These are phyloP conservation scores for Bucco capensis DNA, from an alignment of 2,113 vertebrate genomes.

Conservation along the genomic window DNA sequence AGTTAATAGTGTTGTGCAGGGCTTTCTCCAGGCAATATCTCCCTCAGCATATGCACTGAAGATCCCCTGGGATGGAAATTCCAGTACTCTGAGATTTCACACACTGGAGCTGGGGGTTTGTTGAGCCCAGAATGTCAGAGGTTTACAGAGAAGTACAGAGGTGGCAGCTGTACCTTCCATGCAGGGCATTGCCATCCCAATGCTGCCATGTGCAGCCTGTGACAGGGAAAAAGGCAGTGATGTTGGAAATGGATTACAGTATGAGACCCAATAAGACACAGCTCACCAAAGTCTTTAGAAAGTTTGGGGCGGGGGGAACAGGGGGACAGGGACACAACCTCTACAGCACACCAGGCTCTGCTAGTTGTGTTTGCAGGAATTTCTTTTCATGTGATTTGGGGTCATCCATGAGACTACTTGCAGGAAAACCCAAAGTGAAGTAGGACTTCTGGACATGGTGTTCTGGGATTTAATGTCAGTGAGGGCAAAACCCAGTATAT, in stretches of 20 bases:
- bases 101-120: not conserved
- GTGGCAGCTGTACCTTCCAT: not conserved
- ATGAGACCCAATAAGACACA: rapidly evolving
- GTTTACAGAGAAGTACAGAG: not conserved
- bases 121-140: not conserved
- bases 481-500: not conserved
- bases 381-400: rapidly evolving
- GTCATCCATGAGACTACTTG: not conserved
- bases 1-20: not conserved
- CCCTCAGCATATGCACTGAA: not conserved
- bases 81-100: not conserved
- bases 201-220: not conserved
- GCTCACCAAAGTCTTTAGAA: not conserved
- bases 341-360: rapidly evolving
- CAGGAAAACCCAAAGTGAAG: not conserved
- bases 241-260: not conserved
- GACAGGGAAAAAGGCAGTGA: not conserved
- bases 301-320: not conserved
- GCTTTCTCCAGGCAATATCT: not conserved
- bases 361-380: not conserved
- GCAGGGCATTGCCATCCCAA: not conserved
- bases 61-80: not conserved
- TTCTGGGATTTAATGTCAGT: not conserved
- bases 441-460: not conserved
- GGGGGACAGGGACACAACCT: not conserved